Evolutionary conservation across 2,797 vertebrate species (phyloP).

Genomic region (Caiman crocodilus): DNA sequence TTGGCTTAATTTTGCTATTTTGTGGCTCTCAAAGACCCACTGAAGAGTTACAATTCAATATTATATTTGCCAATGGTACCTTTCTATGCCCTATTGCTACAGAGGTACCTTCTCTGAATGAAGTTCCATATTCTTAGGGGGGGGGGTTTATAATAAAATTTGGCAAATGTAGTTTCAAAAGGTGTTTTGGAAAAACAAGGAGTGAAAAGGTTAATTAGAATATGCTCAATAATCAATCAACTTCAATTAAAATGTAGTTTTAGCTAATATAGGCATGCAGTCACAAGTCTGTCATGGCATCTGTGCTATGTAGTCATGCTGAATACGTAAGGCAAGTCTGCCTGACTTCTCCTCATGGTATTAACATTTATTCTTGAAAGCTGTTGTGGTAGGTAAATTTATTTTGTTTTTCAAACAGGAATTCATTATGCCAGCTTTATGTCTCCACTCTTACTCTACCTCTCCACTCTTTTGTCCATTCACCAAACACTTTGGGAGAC

Average conservation of each 20-base stretch:
- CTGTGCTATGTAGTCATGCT: slow-evolving; percentile 43
- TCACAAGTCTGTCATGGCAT: slow-evolving; percentile 58
- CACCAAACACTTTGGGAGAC: not conserved
- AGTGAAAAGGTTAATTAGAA: slow-evolving; percentile 63
- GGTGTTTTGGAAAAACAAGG: slow-evolving; percentile 35
- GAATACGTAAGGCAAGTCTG: slow-evolving; percentile 73
- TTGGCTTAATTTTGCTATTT: not conserved
- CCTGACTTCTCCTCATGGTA: slow-evolving; percentile 48
- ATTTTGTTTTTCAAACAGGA: slow-evolving; percentile 51
- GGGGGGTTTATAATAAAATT: not conserved
- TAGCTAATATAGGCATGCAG: slow-evolving; percentile 25
- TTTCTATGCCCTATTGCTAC: not conserved
- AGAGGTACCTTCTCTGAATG: not conserved
- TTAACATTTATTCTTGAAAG: slow-evolving; percentile 73
- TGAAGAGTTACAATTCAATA: not conserved
- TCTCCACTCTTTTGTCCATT: slow-evolving; percentile 1
- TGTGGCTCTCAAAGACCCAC: not conserved
- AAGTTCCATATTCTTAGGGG: not conserved
- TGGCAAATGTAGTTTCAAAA: slow-evolving; percentile 34
- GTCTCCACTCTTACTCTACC: not conserved
- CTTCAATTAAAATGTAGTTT: slow-evolving; percentile 62
- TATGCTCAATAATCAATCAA: slow-evolving; percentile 61
- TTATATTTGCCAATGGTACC: not conserved
- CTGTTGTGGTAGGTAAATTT: slow-evolving; percentile 62
- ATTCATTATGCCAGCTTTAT: not conserved